phyloP scores from a whole-genome alignment of 2,888 invertebrate species.

The Drosophila longiperda region DNA sequence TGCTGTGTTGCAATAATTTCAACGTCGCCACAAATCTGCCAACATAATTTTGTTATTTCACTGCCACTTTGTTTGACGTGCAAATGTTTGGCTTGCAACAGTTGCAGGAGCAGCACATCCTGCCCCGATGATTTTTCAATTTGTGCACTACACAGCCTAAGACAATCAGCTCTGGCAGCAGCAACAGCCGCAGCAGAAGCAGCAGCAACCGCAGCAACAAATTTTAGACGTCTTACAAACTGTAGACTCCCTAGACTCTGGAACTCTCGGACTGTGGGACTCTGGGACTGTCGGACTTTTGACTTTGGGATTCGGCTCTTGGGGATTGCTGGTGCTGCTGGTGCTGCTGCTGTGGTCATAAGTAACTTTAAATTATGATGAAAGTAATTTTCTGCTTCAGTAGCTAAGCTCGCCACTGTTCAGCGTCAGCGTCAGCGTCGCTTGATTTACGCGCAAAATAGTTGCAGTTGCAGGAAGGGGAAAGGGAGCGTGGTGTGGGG shows the following conservation, averaged over 20 bases:
- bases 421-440: conserved; percentile 54
- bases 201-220: conserved; percentile 26
- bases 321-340: background rate
- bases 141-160: conserved; percentile 61
- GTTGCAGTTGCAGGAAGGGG: conserved; percentile 12
- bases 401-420: conserved; percentile 68
- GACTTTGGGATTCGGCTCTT: conserved; percentile 18
- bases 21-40: conserved; percentile 77
- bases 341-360: conserved; percentile 62
- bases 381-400: conserved; percentile 84
- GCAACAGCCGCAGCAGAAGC: conserved; percentile 49
- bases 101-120: conserved; percentile 51
- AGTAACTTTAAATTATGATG: conserved; percentile 82
- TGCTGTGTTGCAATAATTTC: conserved; percentile 69
- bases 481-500: background rate
- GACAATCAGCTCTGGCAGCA: conserved; percentile 64
- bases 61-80: conserved; percentile 80
- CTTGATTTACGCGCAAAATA: conserved; percentile 65
- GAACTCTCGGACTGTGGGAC: conserved; percentile 1
- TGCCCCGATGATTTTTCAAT: conserved; percentile 79
- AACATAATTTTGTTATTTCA: conserved; percentile 81
- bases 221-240: background rate
- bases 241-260: background rate
- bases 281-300: conserved; percentile 12
- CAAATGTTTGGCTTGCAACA: conserved; percentile 70